Evolutionary conservation across 2,888 invertebrate species (phyloP), one percentile per base, ranked within the genome.

Genomic region (Cheilosia variabilis): DNA sequence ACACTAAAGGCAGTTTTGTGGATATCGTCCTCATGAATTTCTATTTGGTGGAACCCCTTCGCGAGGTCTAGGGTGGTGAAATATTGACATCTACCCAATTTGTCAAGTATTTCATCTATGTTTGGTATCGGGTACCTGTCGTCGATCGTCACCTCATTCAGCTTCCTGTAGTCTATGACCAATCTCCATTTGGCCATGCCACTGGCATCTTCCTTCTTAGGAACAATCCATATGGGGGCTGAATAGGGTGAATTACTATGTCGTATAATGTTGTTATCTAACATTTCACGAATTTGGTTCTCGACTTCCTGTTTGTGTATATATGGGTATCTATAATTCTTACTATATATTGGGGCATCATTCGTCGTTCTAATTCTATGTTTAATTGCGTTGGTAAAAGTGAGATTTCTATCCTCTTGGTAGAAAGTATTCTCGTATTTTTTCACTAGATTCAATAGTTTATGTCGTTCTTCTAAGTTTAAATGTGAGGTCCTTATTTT

Each of bases 21-120:
- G 2, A 80, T 71, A 41, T 88, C 86, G 4, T 58, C 22, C 19
- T 83, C 68, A 0, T 76, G 17, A 1, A 88, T 84, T 55, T 72
- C 72, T 15, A 88, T 87, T 57, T 88, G 88, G 17, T 87, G 82
- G 62, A 87, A 88, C 15, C 87, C 86, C 31, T 83, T 87, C 4
- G 73, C 77, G 0, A 88, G 17, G 47, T 88, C 84, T 3, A 87
- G n/a, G 4, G 83, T 87, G 7, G 87, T 73, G 43, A 86, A 86
- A 52, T 88, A 88, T n/a, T 65, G 69, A 5, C 50, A 60, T 69
- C 37, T 71, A n/a, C 72, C 75, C 13, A 87, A 19, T 66, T 71
- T 79, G n/a, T 73, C 65, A 17, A 75, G 63, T 43, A 77, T 79
- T 31, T 45, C 62, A 4, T 43, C 81, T 55, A 87, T 87, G 52